phyloP scores from a whole-genome alignment of 2,888 invertebrate genomes.

The Gastracanthus pulcherrimus region DNA sequence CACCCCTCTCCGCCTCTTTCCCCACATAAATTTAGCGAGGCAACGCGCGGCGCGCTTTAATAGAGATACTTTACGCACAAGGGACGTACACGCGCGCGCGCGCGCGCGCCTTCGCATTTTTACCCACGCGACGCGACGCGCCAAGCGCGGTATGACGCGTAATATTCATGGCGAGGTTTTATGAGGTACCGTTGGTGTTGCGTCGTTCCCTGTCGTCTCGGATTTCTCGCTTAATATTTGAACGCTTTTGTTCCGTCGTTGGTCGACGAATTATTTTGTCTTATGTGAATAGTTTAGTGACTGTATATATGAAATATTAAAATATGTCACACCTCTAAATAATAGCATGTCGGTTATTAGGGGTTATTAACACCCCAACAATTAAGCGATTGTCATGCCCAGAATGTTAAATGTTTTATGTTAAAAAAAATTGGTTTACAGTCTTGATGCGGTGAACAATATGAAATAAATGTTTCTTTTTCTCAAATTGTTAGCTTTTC shows the following conservation, averaged over 20 bases:
- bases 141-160: neutral
- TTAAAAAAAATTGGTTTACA: too few species aligned
- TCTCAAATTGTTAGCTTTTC: too few species aligned
- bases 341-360: too few species aligned
- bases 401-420: too few species aligned
- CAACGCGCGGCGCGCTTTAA: conserved; percentile 33
- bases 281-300: too few species aligned
- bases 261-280: too few species aligned
- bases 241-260: neutral
- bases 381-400: too few species aligned
- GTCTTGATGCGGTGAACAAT: too few species aligned
- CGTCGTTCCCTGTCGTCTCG: neutral
- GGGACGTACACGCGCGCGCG: neutral
- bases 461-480: too few species aligned
- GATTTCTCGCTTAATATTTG: neutral
- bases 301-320: too few species aligned
- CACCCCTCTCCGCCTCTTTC: conserved; percentile 11
- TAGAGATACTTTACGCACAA: conserved; percentile 46
- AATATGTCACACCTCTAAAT: too few species aligned
- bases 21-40: conserved; percentile 40
- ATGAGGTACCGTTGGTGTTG: neutral
- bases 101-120: neutral
- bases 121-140: neutral
- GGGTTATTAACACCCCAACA: too few species aligned
- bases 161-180: conserved; percentile 38